Percentiles rank a stretch among this genome's conserved stretches.
Evolutionary conservation across 2,888 invertebrate genomes (phyloP).

Genomic region (Tupiocoris notatus): DNA sequence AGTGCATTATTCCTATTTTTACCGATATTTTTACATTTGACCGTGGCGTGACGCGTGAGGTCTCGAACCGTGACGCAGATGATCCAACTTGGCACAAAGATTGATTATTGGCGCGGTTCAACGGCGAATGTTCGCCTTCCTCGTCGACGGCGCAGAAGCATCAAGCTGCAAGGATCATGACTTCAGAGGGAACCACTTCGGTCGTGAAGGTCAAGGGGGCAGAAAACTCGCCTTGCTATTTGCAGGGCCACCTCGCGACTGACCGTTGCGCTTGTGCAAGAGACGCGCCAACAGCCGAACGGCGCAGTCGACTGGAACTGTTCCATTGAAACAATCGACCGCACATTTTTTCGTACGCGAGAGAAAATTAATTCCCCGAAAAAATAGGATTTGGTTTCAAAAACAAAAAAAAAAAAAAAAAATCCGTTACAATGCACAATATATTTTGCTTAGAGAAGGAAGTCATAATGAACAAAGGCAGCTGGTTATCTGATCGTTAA

Average conservation of each 20-base stretch:
- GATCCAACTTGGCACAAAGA: background rate
- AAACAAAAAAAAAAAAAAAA: too few relatives aligned
- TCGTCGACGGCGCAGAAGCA: background rate
- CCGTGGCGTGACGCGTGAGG: too few relatives aligned
- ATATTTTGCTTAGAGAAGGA: too few relatives aligned
- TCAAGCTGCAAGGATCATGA: background rate
- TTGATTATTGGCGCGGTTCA: background rate
- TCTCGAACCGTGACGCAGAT: too few relatives aligned
- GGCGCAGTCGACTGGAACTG: constrained; percentile 22
- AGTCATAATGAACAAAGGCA: too few relatives aligned
- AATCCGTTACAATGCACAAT: too few relatives aligned
- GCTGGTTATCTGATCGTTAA: too few relatives aligned
- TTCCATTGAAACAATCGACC: constrained; percentile 26
- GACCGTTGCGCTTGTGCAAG: background rate
- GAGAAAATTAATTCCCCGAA: too few relatives aligned
- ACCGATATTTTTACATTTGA: too few relatives aligned
- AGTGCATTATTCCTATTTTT: too few relatives aligned
- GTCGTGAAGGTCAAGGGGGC: constrained; percentile 36
- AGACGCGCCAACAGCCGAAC: constrained; percentile 10
- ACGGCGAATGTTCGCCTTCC: background rate
- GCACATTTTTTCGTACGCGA: constrained; percentile 22
- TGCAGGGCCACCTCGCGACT: background rate
- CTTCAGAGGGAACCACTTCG: background rate
- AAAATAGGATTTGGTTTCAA: too few relatives aligned
- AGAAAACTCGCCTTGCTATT: background rate